Conservation (phyloP, 2,113 vertebrate genomes). For the Hippocampus abdominalis region DNA sequence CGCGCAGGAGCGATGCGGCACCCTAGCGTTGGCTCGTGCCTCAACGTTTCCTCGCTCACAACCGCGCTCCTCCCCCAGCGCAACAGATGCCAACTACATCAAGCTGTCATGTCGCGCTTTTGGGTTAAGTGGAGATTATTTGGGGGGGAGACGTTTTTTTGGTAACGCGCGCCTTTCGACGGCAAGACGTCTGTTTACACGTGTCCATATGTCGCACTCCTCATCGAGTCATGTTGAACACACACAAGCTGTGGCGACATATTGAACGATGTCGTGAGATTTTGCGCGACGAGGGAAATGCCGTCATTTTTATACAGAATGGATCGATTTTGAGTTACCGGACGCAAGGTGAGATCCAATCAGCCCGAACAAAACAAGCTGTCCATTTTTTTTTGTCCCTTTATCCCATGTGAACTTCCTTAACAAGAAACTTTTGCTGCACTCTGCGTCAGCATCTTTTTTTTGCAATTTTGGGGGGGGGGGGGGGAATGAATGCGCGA, state of each 20-base stretch:
- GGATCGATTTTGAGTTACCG: neutral
- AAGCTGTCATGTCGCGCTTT: conserved; percentile 31
- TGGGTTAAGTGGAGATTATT: conserved; percentile 35
- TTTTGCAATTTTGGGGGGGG: too few relatives aligned
- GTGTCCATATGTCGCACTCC: conserved; percentile 4
- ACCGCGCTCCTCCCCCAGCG: conserved; percentile 18
- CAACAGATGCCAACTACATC: conserved; percentile 44
- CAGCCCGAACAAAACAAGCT: too few relatives aligned
- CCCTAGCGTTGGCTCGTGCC: conserved; percentile 30
- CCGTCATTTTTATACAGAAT: neutral
- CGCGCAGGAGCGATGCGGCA: conserved; percentile 34
- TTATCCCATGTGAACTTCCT: neutral
- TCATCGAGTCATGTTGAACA: conserved; percentile 1
- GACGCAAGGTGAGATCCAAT: neutral
- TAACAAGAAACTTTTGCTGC: neutral
- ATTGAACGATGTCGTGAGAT: neutral
- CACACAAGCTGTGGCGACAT: conserved; percentile 5
- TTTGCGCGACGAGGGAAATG: conserved; percentile 7
- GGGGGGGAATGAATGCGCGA: neutral
- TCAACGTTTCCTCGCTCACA: conserved; percentile 12
- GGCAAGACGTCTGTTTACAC: conserved; percentile 12
- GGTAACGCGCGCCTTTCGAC: conserved; percentile 8
- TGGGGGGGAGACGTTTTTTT: conserved; percentile 12
- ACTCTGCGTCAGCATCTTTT: neutral
- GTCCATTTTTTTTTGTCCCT: too few relatives aligned